Percentiles rank a stretch among this genome's conserved stretches.
These are phyloP conservation scores for Procambarus virginalis DNA, from an alignment of 1,140 invertebrate species.

Conservation along the genomic window DNA sequence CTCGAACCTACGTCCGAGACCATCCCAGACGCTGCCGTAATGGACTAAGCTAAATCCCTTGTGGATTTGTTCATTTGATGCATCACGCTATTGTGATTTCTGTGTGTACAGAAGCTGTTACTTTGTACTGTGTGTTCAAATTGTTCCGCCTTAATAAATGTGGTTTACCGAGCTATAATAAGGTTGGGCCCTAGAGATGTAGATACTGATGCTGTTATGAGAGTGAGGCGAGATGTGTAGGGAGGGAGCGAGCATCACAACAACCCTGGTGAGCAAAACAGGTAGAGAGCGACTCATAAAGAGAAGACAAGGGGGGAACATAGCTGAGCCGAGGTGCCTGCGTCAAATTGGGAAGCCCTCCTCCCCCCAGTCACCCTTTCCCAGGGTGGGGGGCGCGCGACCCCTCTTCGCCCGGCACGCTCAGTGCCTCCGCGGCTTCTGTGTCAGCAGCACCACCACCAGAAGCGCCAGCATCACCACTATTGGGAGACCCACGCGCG, in stretches of 20 bases:
- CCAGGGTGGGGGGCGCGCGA: background rate
- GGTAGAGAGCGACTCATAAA: slow-evolving; percentile 41
- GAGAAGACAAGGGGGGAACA: slow-evolving; percentile 52
- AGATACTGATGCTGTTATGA: background rate
- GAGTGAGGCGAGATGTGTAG: background rate
- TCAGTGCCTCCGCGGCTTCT: slow-evolving; percentile 63
- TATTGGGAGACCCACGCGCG: slow-evolving; percentile 10
- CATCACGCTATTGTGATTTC: no score
- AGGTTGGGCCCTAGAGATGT: background rate
- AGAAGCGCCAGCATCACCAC: slow-evolving; percentile 49
- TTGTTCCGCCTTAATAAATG: no score
- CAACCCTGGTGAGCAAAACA: background rate
- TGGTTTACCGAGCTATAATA: no score
- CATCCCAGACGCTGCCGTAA: no score
- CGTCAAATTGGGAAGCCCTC: slow-evolving; percentile 64
- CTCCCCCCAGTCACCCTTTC: background rate
- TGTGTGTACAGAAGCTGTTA: no score
- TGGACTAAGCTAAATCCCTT: no score
- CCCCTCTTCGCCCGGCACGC: slow-evolving; percentile 35
- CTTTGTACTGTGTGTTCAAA: no score
- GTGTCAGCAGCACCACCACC: slow-evolving; percentile 55
- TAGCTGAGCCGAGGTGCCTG: slow-evolving; percentile 49
- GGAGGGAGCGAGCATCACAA: background rate
- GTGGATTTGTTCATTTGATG: no score
- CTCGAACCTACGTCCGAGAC: no score